These are phyloP conservation scores for Mylabris sibirica DNA, from an alignment of 2,888 invertebrate genomes.

Conservation along the genomic window DNA sequence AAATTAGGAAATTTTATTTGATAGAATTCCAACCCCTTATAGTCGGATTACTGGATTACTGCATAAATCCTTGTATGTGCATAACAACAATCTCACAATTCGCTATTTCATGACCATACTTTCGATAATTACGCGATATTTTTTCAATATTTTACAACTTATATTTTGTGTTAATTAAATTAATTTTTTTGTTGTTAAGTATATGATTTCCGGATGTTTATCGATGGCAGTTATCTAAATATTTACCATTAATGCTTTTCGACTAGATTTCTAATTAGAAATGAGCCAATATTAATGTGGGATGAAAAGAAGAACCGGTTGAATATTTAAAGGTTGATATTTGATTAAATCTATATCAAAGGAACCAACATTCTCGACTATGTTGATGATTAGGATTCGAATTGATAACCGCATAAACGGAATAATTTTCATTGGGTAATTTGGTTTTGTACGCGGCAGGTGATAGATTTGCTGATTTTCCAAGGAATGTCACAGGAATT, in stretches of 20 bases:
- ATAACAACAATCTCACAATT: background rate
- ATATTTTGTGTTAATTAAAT: too few relatives aligned
- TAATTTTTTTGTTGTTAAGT: background rate
- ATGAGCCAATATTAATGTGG: background rate
- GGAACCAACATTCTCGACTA: background rate
- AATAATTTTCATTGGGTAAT: slow-evolving; percentile 28
- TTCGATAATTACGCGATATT: background rate
- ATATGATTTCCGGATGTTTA: background rate
- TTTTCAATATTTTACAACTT: too few relatives aligned
- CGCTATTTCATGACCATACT: background rate
- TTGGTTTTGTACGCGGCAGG: slow-evolving; percentile 22
- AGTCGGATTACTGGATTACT: background rate
- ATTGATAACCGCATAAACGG: slow-evolving; percentile 22
- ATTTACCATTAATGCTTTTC: background rate
- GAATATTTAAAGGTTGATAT: background rate
- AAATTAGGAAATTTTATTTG: background rate
- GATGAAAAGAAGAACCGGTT: background rate
- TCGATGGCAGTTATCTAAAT: background rate
- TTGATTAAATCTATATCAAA: slow-evolving; percentile 6
- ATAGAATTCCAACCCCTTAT: background rate
- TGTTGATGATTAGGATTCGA: slow-evolving; percentile 6
- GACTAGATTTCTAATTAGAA: too few relatives aligned
- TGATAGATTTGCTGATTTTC: slow-evolving; percentile 30
- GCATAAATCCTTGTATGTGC: background rate
- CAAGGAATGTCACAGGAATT: slow-evolving; percentile 30